Evolutionary conservation across 1,140 invertebrate species (phyloP).

Genomic region (Ceratina calcarata): DNA sequence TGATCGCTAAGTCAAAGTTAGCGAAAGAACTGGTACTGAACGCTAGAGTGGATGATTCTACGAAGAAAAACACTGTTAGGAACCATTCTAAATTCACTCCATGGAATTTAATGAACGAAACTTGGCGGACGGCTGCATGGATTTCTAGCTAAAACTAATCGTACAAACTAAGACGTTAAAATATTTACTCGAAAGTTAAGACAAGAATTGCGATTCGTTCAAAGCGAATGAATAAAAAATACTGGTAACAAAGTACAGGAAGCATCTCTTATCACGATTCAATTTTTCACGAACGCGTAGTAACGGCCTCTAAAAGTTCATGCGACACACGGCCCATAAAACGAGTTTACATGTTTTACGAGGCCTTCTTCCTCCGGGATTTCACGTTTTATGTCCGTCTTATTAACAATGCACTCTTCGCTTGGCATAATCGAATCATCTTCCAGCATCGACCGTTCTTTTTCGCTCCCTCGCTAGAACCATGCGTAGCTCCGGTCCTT

Average conservation of each 20-base stretch:
- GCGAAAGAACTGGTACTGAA: neutral
- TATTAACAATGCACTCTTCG: conserved; percentile 8
- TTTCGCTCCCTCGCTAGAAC: no score
- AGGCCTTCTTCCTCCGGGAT: neutral
- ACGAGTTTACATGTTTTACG: conserved; percentile 15
- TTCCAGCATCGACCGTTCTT: neutral
- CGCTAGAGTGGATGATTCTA: neutral
- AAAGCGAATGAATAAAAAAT: neutral
- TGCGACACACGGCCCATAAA: conserved; percentile 12
- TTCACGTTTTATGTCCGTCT: neutral
- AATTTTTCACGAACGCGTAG: conserved; percentile 15
- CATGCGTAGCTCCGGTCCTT: neutral
- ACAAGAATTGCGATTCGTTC: neutral
- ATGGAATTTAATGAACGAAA: conserved; percentile 11
- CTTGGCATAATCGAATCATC: neutral
- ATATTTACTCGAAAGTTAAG: neutral
- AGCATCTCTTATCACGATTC: conserved; percentile 20
- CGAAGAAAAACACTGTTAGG: neutral
- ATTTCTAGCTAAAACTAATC: neutral
- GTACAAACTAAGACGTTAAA: neutral
- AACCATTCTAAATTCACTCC: neutral
- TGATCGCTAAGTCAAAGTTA: neutral
- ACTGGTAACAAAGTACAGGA: neutral
- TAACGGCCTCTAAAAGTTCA: neutral
- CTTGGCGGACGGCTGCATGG: neutral